Conservation (phyloP, 2,113 vertebrate genomes). For the Arenaria interpres region DNA sequence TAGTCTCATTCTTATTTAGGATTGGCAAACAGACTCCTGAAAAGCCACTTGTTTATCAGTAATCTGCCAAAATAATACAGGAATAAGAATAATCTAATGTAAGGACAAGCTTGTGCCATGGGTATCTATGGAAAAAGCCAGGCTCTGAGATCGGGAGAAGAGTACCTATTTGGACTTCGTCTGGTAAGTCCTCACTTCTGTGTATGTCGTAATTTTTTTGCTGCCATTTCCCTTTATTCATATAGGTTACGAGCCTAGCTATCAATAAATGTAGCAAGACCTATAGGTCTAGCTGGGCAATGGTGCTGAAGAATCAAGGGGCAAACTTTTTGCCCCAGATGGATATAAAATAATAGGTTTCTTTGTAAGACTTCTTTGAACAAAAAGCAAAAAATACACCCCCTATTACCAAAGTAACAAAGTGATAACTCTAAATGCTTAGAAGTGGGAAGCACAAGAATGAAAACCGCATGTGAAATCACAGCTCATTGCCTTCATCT, state of each 20-base stretch:
- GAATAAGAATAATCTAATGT: not conserved
- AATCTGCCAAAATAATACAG: not conserved
- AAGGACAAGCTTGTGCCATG: not conserved
- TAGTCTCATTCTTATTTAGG: not conserved
- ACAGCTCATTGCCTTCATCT: not conserved
- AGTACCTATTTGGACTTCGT: not conserved
- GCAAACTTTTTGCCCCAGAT: not conserved
- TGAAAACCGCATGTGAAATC: not conserved
- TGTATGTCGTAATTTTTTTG: not conserved
- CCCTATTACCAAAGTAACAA: not conserved
- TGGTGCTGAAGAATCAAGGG: not conserved
- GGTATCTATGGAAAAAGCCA: not conserved
- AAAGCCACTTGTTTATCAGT: not conserved
- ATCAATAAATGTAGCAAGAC: not conserved
- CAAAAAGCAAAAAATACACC: not conserved
- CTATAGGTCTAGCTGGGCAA: too few relatives aligned
- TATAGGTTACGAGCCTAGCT: not conserved
- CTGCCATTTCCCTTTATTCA: not conserved
- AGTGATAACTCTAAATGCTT: not conserved
- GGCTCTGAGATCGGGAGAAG: not conserved
- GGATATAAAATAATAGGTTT: not conserved
- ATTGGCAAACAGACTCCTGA: not conserved
- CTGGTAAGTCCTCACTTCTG: not conserved
- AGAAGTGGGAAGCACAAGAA: not conserved
- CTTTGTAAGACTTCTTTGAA: not conserved